phyloP scores from a whole-genome alignment of 2,888 invertebrate species.

The Steinernema hermaphroditum region DNA sequence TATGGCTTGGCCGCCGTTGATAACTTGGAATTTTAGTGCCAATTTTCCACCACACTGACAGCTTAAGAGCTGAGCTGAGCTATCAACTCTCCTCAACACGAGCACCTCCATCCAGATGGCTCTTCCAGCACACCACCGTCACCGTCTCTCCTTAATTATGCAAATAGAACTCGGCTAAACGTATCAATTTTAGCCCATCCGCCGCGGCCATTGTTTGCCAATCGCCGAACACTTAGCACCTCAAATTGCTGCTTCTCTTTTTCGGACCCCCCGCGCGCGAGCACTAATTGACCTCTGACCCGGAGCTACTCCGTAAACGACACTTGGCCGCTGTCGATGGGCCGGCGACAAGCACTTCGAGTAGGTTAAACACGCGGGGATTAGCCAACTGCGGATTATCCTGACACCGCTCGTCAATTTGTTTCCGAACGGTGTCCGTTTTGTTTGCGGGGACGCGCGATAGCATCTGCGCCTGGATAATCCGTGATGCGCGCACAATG shows the following conservation, averaged over 20 bases:
- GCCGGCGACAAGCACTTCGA: background rate
- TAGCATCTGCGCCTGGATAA: constrained; percentile 15
- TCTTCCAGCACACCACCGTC: background rate
- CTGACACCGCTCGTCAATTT: constrained; percentile 20
- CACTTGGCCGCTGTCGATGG: constrained; percentile 3
- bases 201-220: constrained; percentile 17
- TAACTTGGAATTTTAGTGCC: too few relatives aligned
- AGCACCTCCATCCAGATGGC: background rate
- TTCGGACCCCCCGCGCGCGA: constrained; percentile 10
- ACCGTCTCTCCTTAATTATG: background rate
- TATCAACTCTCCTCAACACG: too few relatives aligned
- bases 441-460: background rate
- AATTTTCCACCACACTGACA: too few relatives aligned
- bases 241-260: constrained; percentile 26
- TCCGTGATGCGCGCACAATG: constrained; percentile 3
- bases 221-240: constrained; percentile 1
- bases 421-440: constrained; percentile 2
- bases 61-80: too few relatives aligned
- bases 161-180: constrained; percentile 8
- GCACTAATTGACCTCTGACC: constrained; percentile 28
- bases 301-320: constrained; percentile 11
- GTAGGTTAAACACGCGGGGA: constrained; percentile 22
- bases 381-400: constrained; percentile 24
- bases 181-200: constrained; percentile 7
- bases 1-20: too few relatives aligned